These are phyloP conservation scores for Hydrolagus affinis DNA, from an alignment of 2,113 vertebrate genomes.

Conservation along the genomic window DNA sequence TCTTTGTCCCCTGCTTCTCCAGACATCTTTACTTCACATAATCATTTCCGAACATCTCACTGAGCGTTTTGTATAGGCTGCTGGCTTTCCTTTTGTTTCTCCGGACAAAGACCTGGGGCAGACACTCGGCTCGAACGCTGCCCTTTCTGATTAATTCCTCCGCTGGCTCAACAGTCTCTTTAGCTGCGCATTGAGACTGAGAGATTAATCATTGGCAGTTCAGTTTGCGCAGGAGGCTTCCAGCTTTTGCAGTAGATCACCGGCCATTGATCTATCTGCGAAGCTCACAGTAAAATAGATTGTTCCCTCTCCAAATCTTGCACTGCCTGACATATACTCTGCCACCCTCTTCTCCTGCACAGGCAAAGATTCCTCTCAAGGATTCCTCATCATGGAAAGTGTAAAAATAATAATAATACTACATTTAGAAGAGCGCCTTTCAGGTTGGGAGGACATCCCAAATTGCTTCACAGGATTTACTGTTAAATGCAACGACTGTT, in stretches of 20 bases:
- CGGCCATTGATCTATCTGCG: background rate
- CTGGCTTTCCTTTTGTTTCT: background rate
- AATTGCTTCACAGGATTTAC: too few species aligned
- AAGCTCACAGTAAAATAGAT: background rate
- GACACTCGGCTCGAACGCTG: background rate
- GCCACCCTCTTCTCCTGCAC: too few species aligned
- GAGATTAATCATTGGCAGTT: constrained; percentile 7
- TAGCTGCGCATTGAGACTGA: background rate
- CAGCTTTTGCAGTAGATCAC: background rate
- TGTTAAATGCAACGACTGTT: too few species aligned
- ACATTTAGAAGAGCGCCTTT: too few species aligned
- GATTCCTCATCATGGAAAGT: too few species aligned
- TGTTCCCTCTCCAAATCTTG: background rate
- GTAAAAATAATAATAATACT: too few species aligned
- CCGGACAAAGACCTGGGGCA: background rate
- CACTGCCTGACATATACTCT: background rate
- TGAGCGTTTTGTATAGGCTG: too few species aligned
- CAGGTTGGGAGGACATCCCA: too few species aligned
- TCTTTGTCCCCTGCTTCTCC: too few species aligned
- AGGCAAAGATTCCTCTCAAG: too few species aligned
- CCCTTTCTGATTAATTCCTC: background rate
- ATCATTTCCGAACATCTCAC: too few species aligned
- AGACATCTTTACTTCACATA: too few species aligned
- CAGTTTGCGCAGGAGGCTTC: background rate
- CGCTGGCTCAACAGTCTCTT: background rate